These are phyloP conservation scores for Cebus imitator DNA, from an alignment of 2,113 vertebrate genomes.

Conservation along the genomic window DNA sequence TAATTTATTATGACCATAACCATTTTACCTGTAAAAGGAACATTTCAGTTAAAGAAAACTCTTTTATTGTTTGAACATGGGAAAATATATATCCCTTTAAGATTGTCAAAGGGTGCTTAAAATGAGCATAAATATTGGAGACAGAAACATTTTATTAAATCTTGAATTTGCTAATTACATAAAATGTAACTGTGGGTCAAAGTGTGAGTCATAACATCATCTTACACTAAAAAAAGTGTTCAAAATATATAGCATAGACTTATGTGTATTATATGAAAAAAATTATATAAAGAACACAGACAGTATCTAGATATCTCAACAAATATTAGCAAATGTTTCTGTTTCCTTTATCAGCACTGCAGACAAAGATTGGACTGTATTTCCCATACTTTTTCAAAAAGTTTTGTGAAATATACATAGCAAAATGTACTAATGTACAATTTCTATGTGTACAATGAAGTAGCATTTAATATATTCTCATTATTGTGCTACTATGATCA, in stretches of 20 bases:
- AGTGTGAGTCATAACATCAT: not conserved
- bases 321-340: not conserved
- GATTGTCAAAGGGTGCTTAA: not conserved
- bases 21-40: not conserved
- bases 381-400: not conserved
- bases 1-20: not conserved
- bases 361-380: not conserved
- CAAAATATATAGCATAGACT: not conserved
- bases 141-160: not conserved
- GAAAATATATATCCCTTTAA: not conserved
- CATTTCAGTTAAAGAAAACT: not conserved
- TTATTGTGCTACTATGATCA: not conserved
- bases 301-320: not conserved
- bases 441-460: not conserved
- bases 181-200: not conserved
- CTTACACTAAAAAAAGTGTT: not conserved
- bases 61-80: not conserved
- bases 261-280: not conserved
- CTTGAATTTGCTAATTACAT: not conserved
- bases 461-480: not conserved
- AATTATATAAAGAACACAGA: not conserved
- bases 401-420: not conserved
- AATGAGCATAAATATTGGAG: not conserved
- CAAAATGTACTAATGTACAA: not conserved
- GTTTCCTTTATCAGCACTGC: not conserved